A percentile compares a stretch with the other conserved stretches of the same genome.
These are phyloP conservation scores for Plestiodon gilberti DNA, from an alignment of 2,113 vertebrate genomes.

Conservation along the genomic window DNA sequence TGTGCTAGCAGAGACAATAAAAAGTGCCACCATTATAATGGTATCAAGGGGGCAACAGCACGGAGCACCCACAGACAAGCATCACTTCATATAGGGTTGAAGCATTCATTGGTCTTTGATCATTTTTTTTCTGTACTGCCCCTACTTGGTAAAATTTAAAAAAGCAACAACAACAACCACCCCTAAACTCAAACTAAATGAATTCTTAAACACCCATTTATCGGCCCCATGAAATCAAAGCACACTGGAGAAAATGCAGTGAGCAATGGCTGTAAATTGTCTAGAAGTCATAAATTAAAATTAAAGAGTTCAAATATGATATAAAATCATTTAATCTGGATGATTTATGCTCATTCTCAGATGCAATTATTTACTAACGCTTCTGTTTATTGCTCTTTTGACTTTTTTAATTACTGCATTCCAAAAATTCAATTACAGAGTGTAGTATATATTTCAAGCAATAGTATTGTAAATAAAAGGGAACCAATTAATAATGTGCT, in stretches of 20 bases:
- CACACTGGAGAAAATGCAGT: constrained; percentile 49
- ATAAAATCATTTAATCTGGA: constrained; percentile 72
- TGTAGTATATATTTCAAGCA: constrained; percentile 71
- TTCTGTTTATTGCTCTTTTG: constrained; percentile 77
- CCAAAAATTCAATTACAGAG: constrained; percentile 76
- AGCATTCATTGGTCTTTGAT: background rate
- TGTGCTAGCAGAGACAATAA: background rate
- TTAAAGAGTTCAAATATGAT: constrained; percentile 73
- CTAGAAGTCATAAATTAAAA: constrained; percentile 71
- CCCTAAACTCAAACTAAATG: background rate
- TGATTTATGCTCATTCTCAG: constrained; percentile 74
- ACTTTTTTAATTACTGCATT: constrained; percentile 78
- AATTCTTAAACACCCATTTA: constrained; percentile 2
- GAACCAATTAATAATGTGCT: constrained; percentile 77
- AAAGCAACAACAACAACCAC: background rate
- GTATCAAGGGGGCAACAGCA: background rate
- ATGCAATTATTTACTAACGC: constrained; percentile 72
- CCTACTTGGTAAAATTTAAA: background rate
- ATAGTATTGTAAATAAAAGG: constrained; percentile 75
- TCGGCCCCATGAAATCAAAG: constrained; percentile 22
- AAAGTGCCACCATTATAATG: background rate
- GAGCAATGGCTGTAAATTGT: constrained; percentile 64
- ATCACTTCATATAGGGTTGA: background rate
- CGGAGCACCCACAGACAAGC: background rate
- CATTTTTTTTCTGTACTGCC: background rate